phyloP scores from a whole-genome alignment of 2,113 vertebrate genomes.

The Buteo buteo region DNA sequence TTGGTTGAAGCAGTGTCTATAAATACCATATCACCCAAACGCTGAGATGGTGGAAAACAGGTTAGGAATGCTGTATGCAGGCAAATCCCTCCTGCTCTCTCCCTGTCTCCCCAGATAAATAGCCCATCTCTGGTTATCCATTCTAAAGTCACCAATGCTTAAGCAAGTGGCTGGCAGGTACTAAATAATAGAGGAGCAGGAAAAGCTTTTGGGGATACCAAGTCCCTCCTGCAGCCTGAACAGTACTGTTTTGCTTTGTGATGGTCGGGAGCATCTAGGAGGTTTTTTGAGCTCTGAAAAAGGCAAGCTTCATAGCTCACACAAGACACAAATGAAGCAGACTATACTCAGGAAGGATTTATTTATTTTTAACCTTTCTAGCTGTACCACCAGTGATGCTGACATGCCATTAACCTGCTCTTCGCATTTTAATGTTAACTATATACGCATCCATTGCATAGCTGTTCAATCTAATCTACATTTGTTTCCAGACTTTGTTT shows the following conservation, averaged over 20 bases:
- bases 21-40: not conserved
- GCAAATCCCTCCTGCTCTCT: not conserved
- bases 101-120: not conserved
- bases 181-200: not conserved
- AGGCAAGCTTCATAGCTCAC: not conserved
- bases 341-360: not conserved
- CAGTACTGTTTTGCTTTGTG: not conserved
- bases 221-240: not conserved
- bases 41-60: not conserved
- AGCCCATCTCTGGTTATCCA: not conserved
- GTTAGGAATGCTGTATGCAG: not conserved
- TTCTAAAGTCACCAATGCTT: not conserved
- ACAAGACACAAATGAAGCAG: not conserved
- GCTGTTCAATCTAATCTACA: not conserved
- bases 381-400: not conserved
- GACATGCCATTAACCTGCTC: not conserved
- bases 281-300: not conserved
- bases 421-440: not conserved
- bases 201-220: not conserved
- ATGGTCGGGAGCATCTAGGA: not conserved
- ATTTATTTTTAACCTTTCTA: conserved; percentile 8
- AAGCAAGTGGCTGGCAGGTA: not conserved
- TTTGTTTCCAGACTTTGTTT: not conserved
- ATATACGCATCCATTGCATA: not conserved
- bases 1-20: not conserved